Conservation (phyloP, 2,888 invertebrate genomes). For the Mystacides longicornis region DNA sequence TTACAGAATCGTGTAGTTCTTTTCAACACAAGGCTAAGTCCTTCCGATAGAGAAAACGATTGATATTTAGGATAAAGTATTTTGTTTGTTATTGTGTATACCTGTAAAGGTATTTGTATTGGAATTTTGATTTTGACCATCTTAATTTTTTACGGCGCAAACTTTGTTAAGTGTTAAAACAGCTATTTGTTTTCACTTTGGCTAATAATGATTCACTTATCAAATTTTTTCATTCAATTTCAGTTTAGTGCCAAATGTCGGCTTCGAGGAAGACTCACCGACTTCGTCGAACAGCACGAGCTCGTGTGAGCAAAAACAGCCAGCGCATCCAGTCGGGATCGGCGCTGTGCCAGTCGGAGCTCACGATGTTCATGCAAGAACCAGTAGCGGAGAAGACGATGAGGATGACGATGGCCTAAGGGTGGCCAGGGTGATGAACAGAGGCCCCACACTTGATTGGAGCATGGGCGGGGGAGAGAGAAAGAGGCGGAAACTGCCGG, state of each 20-base stretch:
- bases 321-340: constrained; percentile 27
- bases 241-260: constrained; percentile 79
- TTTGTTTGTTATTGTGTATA: no score
- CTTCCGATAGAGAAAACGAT: no score
- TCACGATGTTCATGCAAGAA: constrained; percentile 23
- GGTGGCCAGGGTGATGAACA: constrained; percentile 28
- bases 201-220: no score
- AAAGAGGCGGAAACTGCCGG: constrained; percentile 75
- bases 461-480: constrained; percentile 55
- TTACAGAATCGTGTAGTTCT: no score
- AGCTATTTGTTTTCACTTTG: no score
- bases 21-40: no score
- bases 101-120: no score
- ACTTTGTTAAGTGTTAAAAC: no score
- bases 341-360: background rate
- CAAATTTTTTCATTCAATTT: background rate
- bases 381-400: constrained; percentile 37
- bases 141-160: no score
- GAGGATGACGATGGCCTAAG: constrained; percentile 39
- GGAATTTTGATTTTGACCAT: no score
- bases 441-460: constrained; percentile 31
- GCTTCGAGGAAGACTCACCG: constrained; percentile 73
- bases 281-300: constrained; percentile 68
- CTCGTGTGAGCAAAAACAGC: constrained; percentile 45
- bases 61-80: no score